A percentile compares a stretch with the other conserved stretches of the same genome.
Conservation (phyloP, 2,888 invertebrate species). For the Oligia strigilis region DNA sequence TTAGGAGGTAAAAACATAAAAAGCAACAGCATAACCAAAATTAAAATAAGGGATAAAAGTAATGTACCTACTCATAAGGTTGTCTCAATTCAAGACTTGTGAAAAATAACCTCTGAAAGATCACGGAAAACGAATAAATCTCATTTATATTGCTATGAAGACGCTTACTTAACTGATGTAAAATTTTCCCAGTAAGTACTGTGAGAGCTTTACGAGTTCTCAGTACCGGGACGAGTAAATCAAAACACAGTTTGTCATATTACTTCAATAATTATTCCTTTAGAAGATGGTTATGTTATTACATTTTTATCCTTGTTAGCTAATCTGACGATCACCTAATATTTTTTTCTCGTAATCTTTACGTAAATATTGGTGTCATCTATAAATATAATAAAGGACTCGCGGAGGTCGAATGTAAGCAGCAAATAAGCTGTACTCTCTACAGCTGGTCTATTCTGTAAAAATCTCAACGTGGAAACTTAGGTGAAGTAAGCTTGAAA, state of each 20-base stretch:
- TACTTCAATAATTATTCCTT: not conserved
- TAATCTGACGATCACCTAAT: not conserved
- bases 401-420: too few relatives aligned
- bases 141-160: not conserved
- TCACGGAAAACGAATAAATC: not conserved
- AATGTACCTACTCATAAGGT: not conserved
- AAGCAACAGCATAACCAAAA: not conserved
- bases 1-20: not conserved
- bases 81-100: not conserved
- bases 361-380: too few relatives aligned
- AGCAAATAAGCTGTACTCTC: too few relatives aligned
- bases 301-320: not conserved
- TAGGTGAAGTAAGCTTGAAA: too few relatives aligned
- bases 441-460: too few relatives aligned
- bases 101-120: not conserved
- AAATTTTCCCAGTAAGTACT: not conserved
- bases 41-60: not conserved
- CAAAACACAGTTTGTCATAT: not conserved
- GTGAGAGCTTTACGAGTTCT: not conserved
- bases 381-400: too few relatives aligned
- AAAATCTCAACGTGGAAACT: too few relatives aligned
- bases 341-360: too few relatives aligned
- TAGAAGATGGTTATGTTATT: not conserved
- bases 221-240: not conserved
- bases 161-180: not conserved